These are phyloP conservation scores for Spisula solida DNA, from an alignment of 2,888 invertebrate genomes.

Conservation along the genomic window DNA sequence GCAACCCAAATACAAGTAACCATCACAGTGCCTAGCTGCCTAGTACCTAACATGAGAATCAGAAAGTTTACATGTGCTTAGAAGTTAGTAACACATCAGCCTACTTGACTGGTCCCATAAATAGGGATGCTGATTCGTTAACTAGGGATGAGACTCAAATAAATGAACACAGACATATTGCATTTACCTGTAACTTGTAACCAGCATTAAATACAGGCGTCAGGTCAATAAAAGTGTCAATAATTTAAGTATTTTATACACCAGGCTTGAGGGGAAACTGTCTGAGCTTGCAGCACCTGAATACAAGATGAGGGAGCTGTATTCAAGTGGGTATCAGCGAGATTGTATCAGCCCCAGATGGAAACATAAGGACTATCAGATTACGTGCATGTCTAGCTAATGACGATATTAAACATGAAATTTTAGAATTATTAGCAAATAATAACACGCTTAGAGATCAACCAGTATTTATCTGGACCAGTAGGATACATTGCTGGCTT, in stretches of 20 bases:
- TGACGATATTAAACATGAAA: slow-evolving; percentile 44
- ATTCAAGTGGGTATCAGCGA: slow-evolving; percentile 27
- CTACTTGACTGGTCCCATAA: background rate
- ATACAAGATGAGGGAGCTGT: background rate
- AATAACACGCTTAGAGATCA: slow-evolving; percentile 25
- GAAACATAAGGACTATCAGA: slow-evolving; percentile 40
- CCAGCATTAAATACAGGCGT: too few species aligned
- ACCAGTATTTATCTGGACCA: background rate
- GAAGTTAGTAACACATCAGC: background rate
- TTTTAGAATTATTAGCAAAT: slow-evolving; percentile 47
- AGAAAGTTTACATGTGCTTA: background rate
- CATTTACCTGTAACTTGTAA: too few species aligned
- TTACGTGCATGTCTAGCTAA: slow-evolving; percentile 33
- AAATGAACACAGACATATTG: too few species aligned
- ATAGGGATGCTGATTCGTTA: too few species aligned
- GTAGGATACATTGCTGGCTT: background rate
- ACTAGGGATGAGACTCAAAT: too few species aligned
- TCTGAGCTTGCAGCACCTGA: background rate
- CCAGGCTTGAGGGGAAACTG: background rate
- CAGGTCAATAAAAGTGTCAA: too few species aligned
- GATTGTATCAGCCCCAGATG: slow-evolving; percentile 18
- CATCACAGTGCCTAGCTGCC: too few species aligned
- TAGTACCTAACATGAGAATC: too few species aligned
- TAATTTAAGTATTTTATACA: too few species aligned
- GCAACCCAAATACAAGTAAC: too few species aligned